A percentile compares a stretch with the other conserved stretches of the same genome.
These are phyloP conservation scores for Hestina assimilis DNA, from an alignment of 1,140 invertebrate species.

Conservation along the genomic window DNA sequence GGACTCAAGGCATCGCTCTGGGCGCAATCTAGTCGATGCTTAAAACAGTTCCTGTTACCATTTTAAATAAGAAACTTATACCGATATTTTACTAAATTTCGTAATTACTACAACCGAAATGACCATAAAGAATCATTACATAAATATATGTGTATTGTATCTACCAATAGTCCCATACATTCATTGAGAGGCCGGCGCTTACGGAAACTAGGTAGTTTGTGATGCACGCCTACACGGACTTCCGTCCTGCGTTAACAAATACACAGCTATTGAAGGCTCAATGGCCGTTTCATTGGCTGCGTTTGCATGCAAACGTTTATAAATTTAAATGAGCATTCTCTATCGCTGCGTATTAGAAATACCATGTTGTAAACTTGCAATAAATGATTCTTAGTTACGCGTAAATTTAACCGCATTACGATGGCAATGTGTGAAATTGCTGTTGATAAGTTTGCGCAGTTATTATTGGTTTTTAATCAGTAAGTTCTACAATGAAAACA, in stretches of 20 bases:
- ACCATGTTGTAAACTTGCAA: conserved; percentile 4
- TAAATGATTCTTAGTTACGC: not conserved
- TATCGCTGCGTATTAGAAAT: conserved; percentile 18
- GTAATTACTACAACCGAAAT: not conserved
- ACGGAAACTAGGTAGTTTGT: conserved; percentile 47
- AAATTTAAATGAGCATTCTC: conserved; percentile 47
- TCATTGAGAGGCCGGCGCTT: conserved; percentile 10
- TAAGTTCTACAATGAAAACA: too few relatives aligned
- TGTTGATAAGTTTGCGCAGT: too few relatives aligned
- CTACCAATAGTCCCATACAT: conserved; percentile 11
- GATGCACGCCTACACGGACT: conserved; percentile 49
- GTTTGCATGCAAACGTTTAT: conserved; percentile 36
- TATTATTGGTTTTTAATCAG: too few relatives aligned
- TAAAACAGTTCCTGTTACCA: too few relatives aligned
- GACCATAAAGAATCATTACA: not conserved
- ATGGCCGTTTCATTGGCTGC: conserved; percentile 48
- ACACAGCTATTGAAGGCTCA: conserved; percentile 37
- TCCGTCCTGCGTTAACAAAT: conserved; percentile 55
- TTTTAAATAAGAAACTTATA: too few relatives aligned
- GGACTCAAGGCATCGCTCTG: too few relatives aligned
- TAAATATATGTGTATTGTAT: too few relatives aligned
- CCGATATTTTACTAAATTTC: too few relatives aligned
- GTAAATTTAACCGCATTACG: not conserved
- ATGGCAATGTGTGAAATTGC: not conserved
- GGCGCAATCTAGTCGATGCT: too few relatives aligned